Percentiles rank a stretch among this genome's conserved stretches.
Evolutionary conservation across 2,888 invertebrate genomes (phyloP).

Genomic region (Athalia circularis): DNA sequence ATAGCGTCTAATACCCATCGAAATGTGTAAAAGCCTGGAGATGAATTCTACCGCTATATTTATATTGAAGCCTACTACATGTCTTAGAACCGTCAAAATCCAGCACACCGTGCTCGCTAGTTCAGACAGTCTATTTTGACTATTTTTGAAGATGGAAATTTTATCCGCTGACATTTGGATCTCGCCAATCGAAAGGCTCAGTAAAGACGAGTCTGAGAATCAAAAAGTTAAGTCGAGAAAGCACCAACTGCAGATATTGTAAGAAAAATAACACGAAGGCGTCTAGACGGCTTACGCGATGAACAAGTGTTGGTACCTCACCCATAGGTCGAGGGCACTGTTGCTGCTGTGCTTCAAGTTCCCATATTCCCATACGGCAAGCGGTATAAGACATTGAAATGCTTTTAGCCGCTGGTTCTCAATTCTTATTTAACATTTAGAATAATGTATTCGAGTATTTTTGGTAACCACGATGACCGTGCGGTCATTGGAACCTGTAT

Average conservation of each 20-base stretch:
- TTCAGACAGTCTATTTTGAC: not conserved
- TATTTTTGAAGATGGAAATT: not conserved
- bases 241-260: constrained; percentile 11
- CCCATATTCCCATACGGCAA: constrained; percentile 29
- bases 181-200: constrained; percentile 14
- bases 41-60: no score
- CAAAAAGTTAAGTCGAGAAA: constrained; percentile 29
- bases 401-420: constrained; percentile 16
- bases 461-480: not conserved
- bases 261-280: constrained; percentile 27
- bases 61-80: no score
- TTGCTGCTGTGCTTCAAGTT: constrained; percentile 24
- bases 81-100: no score
- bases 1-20: no score
- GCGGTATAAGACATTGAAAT: constrained; percentile 14
- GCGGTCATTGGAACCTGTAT: not conserved
- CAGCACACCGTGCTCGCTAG: not conserved
- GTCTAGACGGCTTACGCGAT: constrained; percentile 30
- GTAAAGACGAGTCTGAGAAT: constrained; percentile 23
- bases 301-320: constrained; percentile 13
- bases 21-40: no score
- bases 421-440: not conserved
- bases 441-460: not conserved
- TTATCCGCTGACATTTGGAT: not conserved
- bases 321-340: not conserved